Evolutionary conservation across 2,113 vertebrate genomes (phyloP).

Genomic region (Entomyzon cyanotis): DNA sequence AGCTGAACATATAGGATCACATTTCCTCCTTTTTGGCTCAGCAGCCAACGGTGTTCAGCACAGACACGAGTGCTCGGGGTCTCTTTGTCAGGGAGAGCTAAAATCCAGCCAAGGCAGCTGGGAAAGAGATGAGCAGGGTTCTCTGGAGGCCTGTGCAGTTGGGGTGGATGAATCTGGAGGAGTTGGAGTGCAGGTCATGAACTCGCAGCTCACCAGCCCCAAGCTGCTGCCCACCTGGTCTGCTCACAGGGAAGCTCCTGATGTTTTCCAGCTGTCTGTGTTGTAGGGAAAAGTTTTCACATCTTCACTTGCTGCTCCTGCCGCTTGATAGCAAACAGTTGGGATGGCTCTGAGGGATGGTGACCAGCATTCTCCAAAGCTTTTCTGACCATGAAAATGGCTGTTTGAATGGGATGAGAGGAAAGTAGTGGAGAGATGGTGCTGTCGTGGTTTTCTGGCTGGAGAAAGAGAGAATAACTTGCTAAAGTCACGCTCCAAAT

Average conservation of each 20-base stretch:
- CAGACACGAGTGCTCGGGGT: neutral
- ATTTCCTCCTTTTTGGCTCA: neutral
- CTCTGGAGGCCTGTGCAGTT: slow-evolving; percentile 28
- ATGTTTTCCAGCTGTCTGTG: slow-evolving; percentile 55
- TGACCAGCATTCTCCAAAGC: neutral
- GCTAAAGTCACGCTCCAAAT: neutral
- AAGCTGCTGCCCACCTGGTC: slow-evolving; percentile 51
- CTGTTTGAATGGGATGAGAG: neutral
- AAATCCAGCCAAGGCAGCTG: slow-evolving; percentile 44
- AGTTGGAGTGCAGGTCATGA: slow-evolving; percentile 57
- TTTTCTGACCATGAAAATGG: neutral
- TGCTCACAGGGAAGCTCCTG: slow-evolving; percentile 16
- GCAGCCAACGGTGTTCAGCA: neutral
- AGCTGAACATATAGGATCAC: neutral
- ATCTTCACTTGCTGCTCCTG: neutral
- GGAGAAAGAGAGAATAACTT: neutral
- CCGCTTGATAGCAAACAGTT: neutral
- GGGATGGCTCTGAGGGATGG: neutral
- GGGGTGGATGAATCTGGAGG: slow-evolving; percentile 51
- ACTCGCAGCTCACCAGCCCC: slow-evolving; percentile 32
- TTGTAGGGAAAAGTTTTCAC: neutral
- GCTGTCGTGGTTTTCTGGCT: neutral
- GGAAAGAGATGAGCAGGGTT: slow-evolving; percentile 25
- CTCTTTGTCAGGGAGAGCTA: slow-evolving; percentile 36
- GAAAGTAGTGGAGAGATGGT: neutral